These are phyloP conservation scores for Mormyrops attenuatus DNA, from an alignment of 2,797 vertebrate species.

Conservation along the genomic window DNA sequence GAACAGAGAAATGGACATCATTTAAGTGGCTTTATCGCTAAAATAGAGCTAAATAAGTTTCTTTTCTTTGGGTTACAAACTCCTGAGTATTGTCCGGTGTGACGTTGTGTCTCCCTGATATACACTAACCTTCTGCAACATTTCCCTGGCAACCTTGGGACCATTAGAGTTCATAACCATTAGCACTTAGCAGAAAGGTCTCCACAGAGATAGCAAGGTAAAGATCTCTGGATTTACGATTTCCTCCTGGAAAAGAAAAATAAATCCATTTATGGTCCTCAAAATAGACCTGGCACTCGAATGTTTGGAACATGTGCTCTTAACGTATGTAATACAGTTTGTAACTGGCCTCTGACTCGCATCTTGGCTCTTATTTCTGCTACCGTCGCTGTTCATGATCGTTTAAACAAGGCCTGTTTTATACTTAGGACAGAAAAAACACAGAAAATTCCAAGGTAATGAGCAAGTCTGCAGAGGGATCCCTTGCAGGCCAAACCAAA, in stretches of 20 bases:
- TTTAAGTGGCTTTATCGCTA: neutral
- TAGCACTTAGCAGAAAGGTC: neutral
- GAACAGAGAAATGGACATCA: neutral
- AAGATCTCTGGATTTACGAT: neutral
- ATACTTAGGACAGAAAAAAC: conserved; percentile 16
- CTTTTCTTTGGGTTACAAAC: neutral
- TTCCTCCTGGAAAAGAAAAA: neutral
- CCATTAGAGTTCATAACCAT: neutral
- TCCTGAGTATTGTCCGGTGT: neutral
- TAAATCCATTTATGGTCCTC: neutral
- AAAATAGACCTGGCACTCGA: neutral
- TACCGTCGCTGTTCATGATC: conserved; percentile 34
- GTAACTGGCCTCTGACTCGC: neutral
- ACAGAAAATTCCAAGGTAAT: conserved; percentile 30
- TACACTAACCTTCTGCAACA: neutral
- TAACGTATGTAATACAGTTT: neutral
- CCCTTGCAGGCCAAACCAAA: conserved; percentile 15
- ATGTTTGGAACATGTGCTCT: neutral
- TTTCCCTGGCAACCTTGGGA: neutral
- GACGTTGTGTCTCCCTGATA: neutral
- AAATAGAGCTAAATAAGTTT: neutral
- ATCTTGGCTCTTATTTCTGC: conserved; percentile 15
- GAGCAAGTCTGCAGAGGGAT: conserved; percentile 22
- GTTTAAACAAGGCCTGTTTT: conserved; percentile 31
- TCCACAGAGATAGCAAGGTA: neutral